Conservation (phyloP, 1,140 invertebrate species). For the Panagrolaimus sp. region DNA sequence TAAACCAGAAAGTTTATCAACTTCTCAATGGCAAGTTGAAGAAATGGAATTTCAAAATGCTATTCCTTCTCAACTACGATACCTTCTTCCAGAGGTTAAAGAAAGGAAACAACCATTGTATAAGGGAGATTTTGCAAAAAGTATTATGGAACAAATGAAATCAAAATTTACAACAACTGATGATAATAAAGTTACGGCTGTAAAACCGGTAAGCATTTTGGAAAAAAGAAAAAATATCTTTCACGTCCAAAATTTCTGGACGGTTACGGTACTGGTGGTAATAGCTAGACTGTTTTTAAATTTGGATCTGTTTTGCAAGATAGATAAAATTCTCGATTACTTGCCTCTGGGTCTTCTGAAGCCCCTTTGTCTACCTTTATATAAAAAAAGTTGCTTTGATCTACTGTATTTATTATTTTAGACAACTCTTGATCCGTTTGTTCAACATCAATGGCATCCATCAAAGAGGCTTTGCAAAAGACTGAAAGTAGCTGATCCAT, state of each 20-base stretch:
- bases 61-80: conserved; percentile 71
- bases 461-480: conserved; percentile 77
- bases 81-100: conserved; percentile 69
- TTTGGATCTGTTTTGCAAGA: too few relatives aligned
- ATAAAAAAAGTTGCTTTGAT: too few relatives aligned
- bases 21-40: conserved; percentile 78
- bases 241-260: too few relatives aligned
- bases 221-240: too few relatives aligned
- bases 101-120: conserved; percentile 64
- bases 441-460: conserved; percentile 75
- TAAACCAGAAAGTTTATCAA: conserved; percentile 69
- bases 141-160: conserved; percentile 56
- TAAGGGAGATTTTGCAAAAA: conserved; percentile 52
- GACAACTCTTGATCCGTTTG: conserved; percentile 75
- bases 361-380: too few relatives aligned
- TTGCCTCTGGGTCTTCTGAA: too few relatives aligned
- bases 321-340: too few relatives aligned
- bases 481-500: conserved; percentile 88
- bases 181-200: conserved; percentile 17
- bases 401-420: conserved; percentile 60
- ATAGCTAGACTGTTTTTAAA: too few relatives aligned
- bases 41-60: conserved; percentile 72
- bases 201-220: conserved; percentile 44
- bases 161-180: conserved; percentile 47
- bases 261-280: too few relatives aligned